Percentiles rank a stretch among this genome's conserved stretches.
phyloP scores from a whole-genome alignment of 2,113 vertebrate species.

The Poeciliopsis turrubarensis region DNA sequence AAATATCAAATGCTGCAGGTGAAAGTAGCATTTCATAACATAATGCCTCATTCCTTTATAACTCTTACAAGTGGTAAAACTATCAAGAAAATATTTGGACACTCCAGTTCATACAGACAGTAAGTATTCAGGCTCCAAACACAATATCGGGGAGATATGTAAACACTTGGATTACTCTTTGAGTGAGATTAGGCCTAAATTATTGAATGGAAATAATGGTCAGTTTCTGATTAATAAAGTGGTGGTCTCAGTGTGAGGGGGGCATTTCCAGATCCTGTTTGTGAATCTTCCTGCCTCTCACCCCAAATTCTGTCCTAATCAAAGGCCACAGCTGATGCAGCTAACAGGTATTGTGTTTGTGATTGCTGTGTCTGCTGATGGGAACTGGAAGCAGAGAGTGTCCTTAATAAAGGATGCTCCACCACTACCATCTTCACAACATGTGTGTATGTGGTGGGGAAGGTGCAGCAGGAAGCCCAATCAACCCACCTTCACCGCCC shows the following conservation, averaged over 20 bases:
- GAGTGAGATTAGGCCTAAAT: conserved; percentile 9
- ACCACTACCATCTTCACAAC: conserved; percentile 21
- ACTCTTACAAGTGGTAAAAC: conserved; percentile 42
- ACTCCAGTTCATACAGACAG: conserved; percentile 41
- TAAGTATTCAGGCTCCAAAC: conserved; percentile 8
- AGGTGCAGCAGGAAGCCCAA: conserved; percentile 68
- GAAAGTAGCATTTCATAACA: conserved; percentile 7
- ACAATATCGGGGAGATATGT: conserved; percentile 25
- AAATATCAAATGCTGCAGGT: conserved; percentile 29
- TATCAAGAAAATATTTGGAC: conserved; percentile 27
- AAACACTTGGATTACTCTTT: conserved; percentile 30
- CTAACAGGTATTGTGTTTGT: conserved; percentile 71
- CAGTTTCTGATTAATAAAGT: conserved; percentile 8
- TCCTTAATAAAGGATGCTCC: conserved; percentile 62
- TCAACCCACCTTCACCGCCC: conserved; percentile 60
- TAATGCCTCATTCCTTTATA: conserved; percentile 31
- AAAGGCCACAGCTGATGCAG: conserved; percentile 46
- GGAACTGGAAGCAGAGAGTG: conserved; percentile 42
- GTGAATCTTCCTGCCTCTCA: conserved; percentile 29
- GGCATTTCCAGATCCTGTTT: neutral
- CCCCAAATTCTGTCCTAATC: conserved; percentile 57
- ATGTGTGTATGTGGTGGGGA: conserved; percentile 2
- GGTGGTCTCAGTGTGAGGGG: neutral
- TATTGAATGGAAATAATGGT: conserved; percentile 25
- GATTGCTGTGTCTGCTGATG: conserved; percentile 71